Conservation (phyloP, 2,888 invertebrate genomes). For the Tigriopus californicus region DNA sequence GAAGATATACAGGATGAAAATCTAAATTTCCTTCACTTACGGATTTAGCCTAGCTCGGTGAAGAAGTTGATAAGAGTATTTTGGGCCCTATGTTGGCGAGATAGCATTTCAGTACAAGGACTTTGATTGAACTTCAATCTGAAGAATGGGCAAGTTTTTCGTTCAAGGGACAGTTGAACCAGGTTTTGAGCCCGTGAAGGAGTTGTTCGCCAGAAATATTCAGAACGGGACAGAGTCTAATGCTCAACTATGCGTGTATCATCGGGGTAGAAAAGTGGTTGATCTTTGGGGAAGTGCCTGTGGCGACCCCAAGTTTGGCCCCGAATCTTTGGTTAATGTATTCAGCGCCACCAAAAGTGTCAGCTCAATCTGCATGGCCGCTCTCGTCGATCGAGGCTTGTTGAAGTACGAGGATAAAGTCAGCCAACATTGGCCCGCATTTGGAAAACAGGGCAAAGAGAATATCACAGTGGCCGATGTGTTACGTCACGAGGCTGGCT, state of each 20-base stretch:
- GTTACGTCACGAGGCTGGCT: conserved; percentile 7
- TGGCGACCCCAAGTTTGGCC: neutral
- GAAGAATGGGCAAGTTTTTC: too few relatives aligned
- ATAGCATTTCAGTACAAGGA: too few relatives aligned
- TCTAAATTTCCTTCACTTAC: too few relatives aligned
- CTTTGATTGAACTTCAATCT: too few relatives aligned
- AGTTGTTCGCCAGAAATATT: neutral
- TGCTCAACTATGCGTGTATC: conserved; percentile 8
- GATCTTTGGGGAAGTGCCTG: conserved; percentile 9
- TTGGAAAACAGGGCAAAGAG: neutral
- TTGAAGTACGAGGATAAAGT: conserved; percentile 1
- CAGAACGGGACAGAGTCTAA: neutral
- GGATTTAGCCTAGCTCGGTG: too few relatives aligned
- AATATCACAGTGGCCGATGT: conserved; percentile 1
- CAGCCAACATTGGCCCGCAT: conserved; percentile 1
- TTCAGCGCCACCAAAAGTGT: conserved; percentile 6
- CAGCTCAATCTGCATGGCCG: conserved; percentile 1
- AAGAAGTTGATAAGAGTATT: too few relatives aligned
- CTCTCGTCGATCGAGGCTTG: neutral
- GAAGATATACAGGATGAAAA: too few relatives aligned
- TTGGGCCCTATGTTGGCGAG: too few relatives aligned
- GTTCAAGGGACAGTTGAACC: neutral
- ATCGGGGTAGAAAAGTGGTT: neutral
- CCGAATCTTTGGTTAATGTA: neutral
- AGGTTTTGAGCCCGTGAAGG: neutral